phyloP scores from a whole-genome alignment of 2,113 vertebrate genomes.

The Neofelis nebulosa region DNA sequence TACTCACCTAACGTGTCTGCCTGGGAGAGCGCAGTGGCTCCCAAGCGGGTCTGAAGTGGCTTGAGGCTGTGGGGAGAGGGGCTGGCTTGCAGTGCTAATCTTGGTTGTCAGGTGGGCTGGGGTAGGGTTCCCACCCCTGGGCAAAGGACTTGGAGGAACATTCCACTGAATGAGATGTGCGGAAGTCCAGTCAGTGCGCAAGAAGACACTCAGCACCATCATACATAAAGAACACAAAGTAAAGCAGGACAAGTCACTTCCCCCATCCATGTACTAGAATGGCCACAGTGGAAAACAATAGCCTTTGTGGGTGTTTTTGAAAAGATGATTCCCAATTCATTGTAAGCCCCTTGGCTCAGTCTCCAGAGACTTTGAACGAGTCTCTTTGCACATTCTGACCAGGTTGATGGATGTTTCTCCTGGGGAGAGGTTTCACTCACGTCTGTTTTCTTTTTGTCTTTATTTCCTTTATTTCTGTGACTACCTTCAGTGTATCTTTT shows the following conservation, averaged over 20 bases:
- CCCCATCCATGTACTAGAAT: neutral
- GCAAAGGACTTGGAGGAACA: too few relatives aligned
- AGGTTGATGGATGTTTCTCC: neutral
- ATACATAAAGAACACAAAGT: neutral
- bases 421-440: neutral
- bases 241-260: too few relatives aligned
- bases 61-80: too few relatives aligned
- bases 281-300: neutral
- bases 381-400: neutral
- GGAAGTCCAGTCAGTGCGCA: neutral
- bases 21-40: too few relatives aligned
- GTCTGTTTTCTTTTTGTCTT: neutral
- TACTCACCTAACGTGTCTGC: too few relatives aligned
- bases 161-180: neutral
- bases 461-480: neutral
- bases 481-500: neutral
- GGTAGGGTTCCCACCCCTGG: neutral
- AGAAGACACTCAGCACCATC: neutral
- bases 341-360: neutral
- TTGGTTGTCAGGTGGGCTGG: neutral
- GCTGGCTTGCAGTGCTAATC: neutral
- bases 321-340: neutral
- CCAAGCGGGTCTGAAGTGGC: too few relatives aligned
- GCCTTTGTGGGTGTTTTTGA: neutral
- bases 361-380: neutral